Conservation (phyloP, 2,113 vertebrate genomes). For the Chaetodon trifascialis region DNA sequence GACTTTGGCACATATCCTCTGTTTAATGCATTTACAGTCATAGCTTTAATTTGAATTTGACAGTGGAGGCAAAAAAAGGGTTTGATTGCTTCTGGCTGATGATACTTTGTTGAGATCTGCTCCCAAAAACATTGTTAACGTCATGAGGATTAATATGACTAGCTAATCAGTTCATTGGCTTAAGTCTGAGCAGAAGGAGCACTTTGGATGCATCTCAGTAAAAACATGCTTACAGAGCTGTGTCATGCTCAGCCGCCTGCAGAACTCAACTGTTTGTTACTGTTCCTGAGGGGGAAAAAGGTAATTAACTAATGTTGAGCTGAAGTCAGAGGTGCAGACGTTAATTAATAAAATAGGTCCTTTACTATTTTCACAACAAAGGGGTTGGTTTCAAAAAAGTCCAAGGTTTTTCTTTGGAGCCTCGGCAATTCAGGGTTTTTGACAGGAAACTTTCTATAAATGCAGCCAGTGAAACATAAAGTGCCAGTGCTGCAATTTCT, state of each 20-base stretch:
- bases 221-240: conserved; percentile 35
- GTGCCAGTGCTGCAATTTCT: neutral
- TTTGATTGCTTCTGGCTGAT: neutral
- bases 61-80: neutral
- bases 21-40: neutral
- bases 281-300: neutral
- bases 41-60: neutral
- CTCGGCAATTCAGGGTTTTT: neutral
- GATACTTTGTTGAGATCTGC: conserved; percentile 8
- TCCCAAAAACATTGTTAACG: conserved; percentile 17
- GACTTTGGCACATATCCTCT: neutral
- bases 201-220: conserved; percentile 20
- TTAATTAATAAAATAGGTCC: conserved; percentile 16
- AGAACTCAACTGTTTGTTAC: conserved; percentile 38
- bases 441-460: neutral
- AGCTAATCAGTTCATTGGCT: conserved; percentile 52
- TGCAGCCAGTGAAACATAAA: neutral
- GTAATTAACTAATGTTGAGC: conserved; percentile 5
- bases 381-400: neutral
- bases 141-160: conserved; percentile 33
- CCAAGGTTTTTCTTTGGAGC: neutral
- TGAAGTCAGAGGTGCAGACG: conserved; percentile 23
- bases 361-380: neutral
- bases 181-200: conserved; percentile 15
- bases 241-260: conserved; percentile 27